Conservation (phyloP, 2,797 vertebrate genomes). For the Psittacula echo region DNA sequence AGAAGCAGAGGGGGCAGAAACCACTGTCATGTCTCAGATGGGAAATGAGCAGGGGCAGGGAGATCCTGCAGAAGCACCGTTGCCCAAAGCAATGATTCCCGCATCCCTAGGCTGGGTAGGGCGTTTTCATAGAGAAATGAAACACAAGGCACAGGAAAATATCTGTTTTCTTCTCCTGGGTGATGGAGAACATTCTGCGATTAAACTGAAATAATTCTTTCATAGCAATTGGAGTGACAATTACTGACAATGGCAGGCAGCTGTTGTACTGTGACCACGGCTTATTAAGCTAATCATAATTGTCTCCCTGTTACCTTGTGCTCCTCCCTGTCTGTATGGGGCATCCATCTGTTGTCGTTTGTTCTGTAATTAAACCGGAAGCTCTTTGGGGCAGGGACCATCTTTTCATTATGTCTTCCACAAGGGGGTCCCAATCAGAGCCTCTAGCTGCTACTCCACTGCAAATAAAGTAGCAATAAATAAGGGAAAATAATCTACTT, state of each 20-base stretch:
- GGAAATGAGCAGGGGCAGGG: not conserved
- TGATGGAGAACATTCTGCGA: not conserved
- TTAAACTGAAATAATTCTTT: conserved; percentile 33
- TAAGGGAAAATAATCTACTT: conserved; percentile 29
- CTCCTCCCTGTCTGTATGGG: conserved; percentile 62
- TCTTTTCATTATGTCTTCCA: conserved; percentile 54
- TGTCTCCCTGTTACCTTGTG: conserved; percentile 65
- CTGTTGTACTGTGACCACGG: conserved; percentile 44
- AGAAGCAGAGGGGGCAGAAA: not conserved
- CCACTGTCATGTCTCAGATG: fast-evolving
- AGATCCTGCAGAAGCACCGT: not conserved
- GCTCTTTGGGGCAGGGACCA: conserved; percentile 60
- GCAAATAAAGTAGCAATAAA: conserved; percentile 58
- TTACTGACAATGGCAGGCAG: conserved; percentile 70
- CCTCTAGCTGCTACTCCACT: conserved; percentile 35
- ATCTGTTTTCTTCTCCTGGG: not conserved
- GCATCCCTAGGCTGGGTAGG: not conserved
- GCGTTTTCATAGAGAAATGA: not conserved
- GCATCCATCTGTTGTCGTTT: conserved; percentile 68
- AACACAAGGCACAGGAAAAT: not conserved
- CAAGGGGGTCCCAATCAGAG: conserved; percentile 45
- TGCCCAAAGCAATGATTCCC: fast-evolving
- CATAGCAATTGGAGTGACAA: conserved; percentile 29
- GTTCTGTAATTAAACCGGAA: conserved; percentile 57
- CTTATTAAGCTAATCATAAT: conserved; percentile 72